phyloP scores from a whole-genome alignment of 2,888 invertebrate species.

The Calameuta idolon region DNA sequence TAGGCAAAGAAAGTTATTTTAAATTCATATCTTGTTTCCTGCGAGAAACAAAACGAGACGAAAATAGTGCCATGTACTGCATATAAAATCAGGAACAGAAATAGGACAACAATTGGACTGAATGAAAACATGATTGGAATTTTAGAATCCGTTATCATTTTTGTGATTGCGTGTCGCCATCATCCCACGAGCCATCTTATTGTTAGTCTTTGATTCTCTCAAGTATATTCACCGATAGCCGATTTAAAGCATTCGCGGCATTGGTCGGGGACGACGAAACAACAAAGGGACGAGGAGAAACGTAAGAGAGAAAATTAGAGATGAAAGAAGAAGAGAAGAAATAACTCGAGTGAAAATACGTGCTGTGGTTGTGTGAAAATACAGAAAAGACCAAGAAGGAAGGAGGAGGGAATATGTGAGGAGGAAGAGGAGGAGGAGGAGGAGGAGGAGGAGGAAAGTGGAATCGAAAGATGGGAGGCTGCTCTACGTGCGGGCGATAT shows the following conservation, averaged over 20 bases:
- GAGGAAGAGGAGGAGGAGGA: too few relatives aligned
- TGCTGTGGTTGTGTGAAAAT: background rate
- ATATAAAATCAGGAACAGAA: background rate
- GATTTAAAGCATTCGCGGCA: background rate
- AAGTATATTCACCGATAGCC: background rate
- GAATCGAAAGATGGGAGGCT: background rate
- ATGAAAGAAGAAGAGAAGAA: too few relatives aligned
- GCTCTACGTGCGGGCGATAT: background rate
- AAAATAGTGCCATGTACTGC: background rate
- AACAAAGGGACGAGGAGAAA: background rate
- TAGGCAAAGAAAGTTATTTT: too few relatives aligned
- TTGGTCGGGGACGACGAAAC: background rate
- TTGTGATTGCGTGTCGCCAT: background rate
- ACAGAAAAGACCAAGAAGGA: too few relatives aligned
- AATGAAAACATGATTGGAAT: background rate
- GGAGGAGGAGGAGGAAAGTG: too few relatives aligned
- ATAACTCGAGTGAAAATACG: background rate
- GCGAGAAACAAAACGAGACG: background rate
- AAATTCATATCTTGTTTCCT: too few relatives aligned
- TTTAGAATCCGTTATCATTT: background rate
- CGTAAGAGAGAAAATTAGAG: too few relatives aligned
- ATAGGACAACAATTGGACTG: background rate
- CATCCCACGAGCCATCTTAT: background rate
- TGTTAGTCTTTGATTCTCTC: background rate
- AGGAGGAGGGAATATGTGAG: too few relatives aligned